Conservation (phyloP, 2,888 invertebrate genomes). For the Bugula neritina region DNA sequence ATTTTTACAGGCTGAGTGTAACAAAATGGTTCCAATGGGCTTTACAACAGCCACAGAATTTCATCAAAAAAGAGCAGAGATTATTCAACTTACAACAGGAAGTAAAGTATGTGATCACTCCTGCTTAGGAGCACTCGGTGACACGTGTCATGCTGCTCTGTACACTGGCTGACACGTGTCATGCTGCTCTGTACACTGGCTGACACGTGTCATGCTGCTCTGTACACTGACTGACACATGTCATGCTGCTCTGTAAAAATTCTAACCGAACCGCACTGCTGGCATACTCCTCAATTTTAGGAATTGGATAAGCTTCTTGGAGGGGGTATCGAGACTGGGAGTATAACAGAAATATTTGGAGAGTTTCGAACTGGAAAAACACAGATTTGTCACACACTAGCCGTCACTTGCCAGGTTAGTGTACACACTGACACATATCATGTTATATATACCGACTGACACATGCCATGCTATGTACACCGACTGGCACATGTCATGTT, state of each 20-base stretch:
- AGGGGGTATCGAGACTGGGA: conserved; percentile 93
- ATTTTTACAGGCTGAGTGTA: conserved; percentile 65
- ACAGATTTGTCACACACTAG: conserved; percentile 90
- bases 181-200: neutral
- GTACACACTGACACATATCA: neutral
- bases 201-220: neutral
- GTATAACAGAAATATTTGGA: conserved; percentile 96
- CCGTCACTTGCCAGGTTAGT: conserved; percentile 88
- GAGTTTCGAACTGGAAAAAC: conserved; percentile 97
- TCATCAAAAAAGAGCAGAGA: conserved; percentile 88
- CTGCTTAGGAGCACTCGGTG: conserved; percentile 67
- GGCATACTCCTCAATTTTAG: too few relatives aligned
- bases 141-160: neutral
- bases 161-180: neutral
- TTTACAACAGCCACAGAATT: conserved; percentile 96
- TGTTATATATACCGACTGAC: neutral
- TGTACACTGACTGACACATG: neutral
- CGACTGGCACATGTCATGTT: neutral
- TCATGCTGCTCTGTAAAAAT: neutral
- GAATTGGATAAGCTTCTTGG: conserved; percentile 79
- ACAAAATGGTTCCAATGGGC: conserved; percentile 91
- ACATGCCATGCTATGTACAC: neutral
- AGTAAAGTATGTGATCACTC: conserved; percentile 65
- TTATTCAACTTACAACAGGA: conserved; percentile 89
- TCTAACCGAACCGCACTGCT: too few relatives aligned